Evolutionary conservation across 1,140 invertebrate genomes (phyloP), one percentile per base, ranked within the genome.

Genomic region (Heliconius himera): DNA sequence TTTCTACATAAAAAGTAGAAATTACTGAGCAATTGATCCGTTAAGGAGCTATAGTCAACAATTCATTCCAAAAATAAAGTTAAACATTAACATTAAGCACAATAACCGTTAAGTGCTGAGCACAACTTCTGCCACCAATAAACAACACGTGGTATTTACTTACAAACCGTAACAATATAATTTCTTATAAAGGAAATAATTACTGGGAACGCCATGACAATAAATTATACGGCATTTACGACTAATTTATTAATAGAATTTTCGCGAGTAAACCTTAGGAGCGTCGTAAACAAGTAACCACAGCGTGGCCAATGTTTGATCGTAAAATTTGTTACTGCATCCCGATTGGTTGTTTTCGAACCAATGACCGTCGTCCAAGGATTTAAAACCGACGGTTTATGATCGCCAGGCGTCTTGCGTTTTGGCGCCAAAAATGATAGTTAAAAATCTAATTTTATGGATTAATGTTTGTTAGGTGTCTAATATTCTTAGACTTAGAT

Each of bases 221-320:
- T 93, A 92, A 93, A 93, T 93, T 90, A 91, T 85, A 81, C 73
- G 72, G 81, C 87, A 80, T 94, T 93, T 93, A 93, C 93, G 91
- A 90, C 88, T 91, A 91, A 93, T 92, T 93, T 94, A 94, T 93
- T 94, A 93, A 93, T 94, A 94, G 93, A 93, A 94, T 90, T 92
- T 93, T 94, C 85, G 92, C 91, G 88, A 88, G 84, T 87, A 86
- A 92, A 90, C 89, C 93, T 91, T 91, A 91, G 88, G 85, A 88
- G 81, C 86, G 86, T 91, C 91, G 90, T 93, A 94, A 93, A 93
- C 89, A 89, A 88, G 88, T 88, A 85, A 90, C 87, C 89, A 79
- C 88, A 85, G 79, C 78, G 82, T 85, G 87, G 85, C 91, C 91
- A 91, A 92, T 91, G 86, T 82, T 74, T 38, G 84, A 79, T 87